Conservation (phyloP, 2,888 invertebrate species). For the Cerastis leucographa region DNA sequence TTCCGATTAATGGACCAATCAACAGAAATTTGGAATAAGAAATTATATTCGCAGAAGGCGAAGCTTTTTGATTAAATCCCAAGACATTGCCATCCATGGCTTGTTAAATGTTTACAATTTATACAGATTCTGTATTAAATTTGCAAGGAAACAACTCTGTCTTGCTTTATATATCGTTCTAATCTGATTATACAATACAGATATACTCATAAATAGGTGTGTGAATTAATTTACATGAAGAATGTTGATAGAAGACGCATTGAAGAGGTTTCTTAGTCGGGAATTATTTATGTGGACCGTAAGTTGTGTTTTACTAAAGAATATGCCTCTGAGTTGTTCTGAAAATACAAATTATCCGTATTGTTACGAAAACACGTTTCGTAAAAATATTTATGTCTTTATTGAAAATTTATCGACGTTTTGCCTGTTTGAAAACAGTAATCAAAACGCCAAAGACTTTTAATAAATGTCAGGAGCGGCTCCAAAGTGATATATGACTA, state of each 20-base stretch:
- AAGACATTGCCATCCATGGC: slow-evolving; percentile 67
- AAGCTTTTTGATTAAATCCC: slow-evolving; percentile 72
- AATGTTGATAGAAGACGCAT: slow-evolving; percentile 22
- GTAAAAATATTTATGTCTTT: slow-evolving; percentile 53
- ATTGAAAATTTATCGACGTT: slow-evolving; percentile 63
- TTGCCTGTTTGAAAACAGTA: slow-evolving; percentile 72
- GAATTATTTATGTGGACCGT: slow-evolving; percentile 10
- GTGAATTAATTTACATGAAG: slow-evolving; percentile 45
- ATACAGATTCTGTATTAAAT: slow-evolving; percentile 70
- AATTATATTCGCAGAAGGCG: slow-evolving; percentile 68
- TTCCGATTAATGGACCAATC: slow-evolving; percentile 50
- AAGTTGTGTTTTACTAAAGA: slow-evolving; percentile 1
- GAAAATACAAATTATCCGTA: slow-evolving; percentile 5
- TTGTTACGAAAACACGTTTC: slow-evolving; percentile 28
- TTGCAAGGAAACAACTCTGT: slow-evolving; percentile 61
- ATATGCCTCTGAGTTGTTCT: background rate
- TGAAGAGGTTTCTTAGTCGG: slow-evolving; percentile 27
- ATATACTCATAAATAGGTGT: slow-evolving; percentile 33
- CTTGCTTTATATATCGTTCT: slow-evolving; percentile 35
- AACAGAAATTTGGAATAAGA: slow-evolving; percentile 65
- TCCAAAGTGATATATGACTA: slow-evolving; percentile 81
- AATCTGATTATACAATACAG: slow-evolving; percentile 54
- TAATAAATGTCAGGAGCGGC: slow-evolving; percentile 83
- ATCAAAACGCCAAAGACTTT: slow-evolving; percentile 79
- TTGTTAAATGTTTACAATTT: slow-evolving; percentile 76